These are phyloP conservation scores for Leptodactylus fallax DNA, from an alignment of 2,797 vertebrate genomes.

Conservation along the genomic window DNA sequence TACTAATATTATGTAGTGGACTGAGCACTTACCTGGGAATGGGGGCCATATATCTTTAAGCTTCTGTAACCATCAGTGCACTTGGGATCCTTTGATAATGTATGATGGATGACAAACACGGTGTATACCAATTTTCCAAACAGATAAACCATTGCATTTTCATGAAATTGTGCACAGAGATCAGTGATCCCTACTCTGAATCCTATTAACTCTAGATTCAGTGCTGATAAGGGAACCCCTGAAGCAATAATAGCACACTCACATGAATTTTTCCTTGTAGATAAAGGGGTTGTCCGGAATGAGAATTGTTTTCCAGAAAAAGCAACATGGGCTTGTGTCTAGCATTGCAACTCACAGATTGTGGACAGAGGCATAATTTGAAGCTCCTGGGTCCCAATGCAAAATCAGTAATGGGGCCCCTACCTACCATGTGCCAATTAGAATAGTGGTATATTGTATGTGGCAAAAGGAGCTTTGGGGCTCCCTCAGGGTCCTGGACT, in stretches of 20 bases:
- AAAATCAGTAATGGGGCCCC: too few relatives aligned
- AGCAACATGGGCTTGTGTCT: background rate
- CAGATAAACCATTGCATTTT: background rate
- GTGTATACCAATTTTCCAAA: background rate
- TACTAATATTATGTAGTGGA: background rate
- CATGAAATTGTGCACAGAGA: background rate
- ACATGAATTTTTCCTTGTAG: background rate
- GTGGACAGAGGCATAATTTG: too few relatives aligned
- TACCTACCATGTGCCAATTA: too few relatives aligned
- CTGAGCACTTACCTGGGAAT: background rate
- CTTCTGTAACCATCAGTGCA: background rate
- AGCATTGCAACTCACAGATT: background rate
- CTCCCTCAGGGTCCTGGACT: too few relatives aligned
- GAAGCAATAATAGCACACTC: background rate
- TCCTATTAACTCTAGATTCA: background rate
- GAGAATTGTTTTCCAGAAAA: background rate
- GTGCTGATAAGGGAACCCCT: background rate
- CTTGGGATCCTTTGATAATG: background rate
- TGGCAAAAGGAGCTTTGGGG: too few relatives aligned
- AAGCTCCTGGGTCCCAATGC: too few relatives aligned
- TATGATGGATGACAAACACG: background rate
- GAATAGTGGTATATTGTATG: too few relatives aligned
- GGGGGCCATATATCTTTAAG: background rate
- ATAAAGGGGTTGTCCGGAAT: background rate
- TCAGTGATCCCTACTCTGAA: constrained; percentile 10